phyloP scores from a whole-genome alignment of 2,113 vertebrate species.

The Emberiza fucata region DNA sequence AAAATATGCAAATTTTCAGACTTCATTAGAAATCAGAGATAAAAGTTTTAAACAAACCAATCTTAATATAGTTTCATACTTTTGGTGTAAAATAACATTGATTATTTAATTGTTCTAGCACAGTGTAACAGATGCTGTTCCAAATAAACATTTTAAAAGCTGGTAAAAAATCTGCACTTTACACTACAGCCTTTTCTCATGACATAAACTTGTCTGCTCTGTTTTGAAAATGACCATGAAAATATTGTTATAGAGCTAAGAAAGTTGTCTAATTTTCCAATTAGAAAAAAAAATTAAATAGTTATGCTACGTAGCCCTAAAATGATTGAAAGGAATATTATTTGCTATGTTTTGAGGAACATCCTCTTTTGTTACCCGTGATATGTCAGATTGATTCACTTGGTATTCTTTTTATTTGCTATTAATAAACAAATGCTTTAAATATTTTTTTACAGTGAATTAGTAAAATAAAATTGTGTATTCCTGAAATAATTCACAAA shows the following conservation, averaged over 20 bases:
- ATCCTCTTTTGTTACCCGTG: not conserved
- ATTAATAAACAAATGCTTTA: not conserved
- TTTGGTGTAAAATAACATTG: not conserved
- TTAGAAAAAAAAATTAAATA: not conserved
- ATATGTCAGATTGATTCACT: not conserved
- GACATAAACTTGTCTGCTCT: not conserved
- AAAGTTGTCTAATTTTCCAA: not conserved
- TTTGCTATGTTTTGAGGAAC: not conserved
- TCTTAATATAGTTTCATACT: not conserved
- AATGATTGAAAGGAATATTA: not conserved
- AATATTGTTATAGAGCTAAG: not conserved
- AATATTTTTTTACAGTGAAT: not conserved
- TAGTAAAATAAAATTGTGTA: slow-evolving; percentile 7
- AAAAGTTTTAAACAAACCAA: not conserved
- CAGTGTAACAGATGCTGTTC: not conserved
- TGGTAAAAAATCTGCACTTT: not conserved
- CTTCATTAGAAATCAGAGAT: not conserved
- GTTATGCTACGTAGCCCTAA: not conserved
- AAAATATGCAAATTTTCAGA: not conserved
- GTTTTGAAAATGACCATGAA: not conserved
- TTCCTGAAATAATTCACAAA: not conserved
- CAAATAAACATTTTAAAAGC: not conserved
- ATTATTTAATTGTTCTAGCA: not conserved
- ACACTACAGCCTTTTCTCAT: not conserved
- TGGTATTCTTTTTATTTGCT: not conserved